These are phyloP conservation scores for Porites lutea DNA, from an alignment of 64 coral and sea anemone genomes.

Conservation along the genomic window DNA sequence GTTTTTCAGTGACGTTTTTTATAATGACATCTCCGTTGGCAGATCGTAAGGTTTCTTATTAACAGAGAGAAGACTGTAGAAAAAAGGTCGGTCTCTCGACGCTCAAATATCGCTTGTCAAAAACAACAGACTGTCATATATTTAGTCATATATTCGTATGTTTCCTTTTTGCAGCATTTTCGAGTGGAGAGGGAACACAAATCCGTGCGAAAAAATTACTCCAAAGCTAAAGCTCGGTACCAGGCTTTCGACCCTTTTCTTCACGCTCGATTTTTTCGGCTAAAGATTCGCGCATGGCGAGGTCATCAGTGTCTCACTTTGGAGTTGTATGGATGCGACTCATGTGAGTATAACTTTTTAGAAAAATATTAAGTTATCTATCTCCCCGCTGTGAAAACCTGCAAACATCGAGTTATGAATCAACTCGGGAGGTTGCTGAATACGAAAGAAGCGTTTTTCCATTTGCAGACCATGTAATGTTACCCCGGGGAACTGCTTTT, in stretches of 20 bases:
- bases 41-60: too few relatives aligned
- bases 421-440: too few relatives aligned
- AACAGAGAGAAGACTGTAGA: too few relatives aligned
- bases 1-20: too few relatives aligned
- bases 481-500: too few relatives aligned
- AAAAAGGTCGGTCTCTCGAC: too few relatives aligned
- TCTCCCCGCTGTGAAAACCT: not conserved
- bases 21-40: too few relatives aligned
- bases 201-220: not conserved
- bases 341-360: constrained; percentile 14
- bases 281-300: constrained; percentile 48
- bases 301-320: constrained; percentile 12
- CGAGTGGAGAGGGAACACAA: constrained; percentile 18
- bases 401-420: too few relatives aligned
- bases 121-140: too few relatives aligned
- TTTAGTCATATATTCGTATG: not conserved
- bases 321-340: constrained; percentile 67
- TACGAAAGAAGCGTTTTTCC: too few relatives aligned
- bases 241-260: constrained; percentile 65
- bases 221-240: constrained; percentile 28
- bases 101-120: not conserved
- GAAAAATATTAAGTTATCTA: not conserved
- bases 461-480: too few relatives aligned
- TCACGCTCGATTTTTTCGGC: constrained; percentile 49
- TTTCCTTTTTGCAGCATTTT: constrained; percentile 48